A percentile compares a stretch with the other conserved stretches of the same genome.
Evolutionary conservation across 2,797 vertebrate genomes (phyloP).

Genomic region (Sarcoramphus papa): DNA sequence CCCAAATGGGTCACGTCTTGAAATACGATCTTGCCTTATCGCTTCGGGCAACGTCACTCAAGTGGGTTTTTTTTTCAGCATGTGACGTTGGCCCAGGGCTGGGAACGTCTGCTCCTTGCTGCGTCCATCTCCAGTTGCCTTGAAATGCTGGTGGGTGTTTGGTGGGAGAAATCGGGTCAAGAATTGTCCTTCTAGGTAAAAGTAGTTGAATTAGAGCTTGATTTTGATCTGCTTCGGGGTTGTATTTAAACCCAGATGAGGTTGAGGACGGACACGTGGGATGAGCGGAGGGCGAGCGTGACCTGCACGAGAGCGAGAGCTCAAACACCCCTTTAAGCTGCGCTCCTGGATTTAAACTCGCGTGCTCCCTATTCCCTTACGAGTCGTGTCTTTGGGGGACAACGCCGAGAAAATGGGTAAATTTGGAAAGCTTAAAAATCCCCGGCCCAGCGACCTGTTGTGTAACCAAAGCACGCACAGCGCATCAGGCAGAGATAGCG

Average conservation of each 20-base stretch:
- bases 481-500: not conserved
- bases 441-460: not conserved
- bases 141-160: too few relatives aligned
- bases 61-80: not conserved
- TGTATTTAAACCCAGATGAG: not conserved
- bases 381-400: not conserved
- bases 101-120: not conserved
- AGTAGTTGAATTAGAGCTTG: not conserved
- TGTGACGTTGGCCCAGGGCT: not conserved
- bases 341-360: not conserved
- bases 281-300: not conserved
- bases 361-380: not conserved
- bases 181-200: not conserved
- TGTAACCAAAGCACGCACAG: not conserved
- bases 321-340: not conserved
- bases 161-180: not conserved
- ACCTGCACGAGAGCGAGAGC: not conserved
- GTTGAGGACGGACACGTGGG: not conserved
- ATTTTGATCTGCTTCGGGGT: too few relatives aligned
- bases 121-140: not conserved
- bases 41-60: not conserved
- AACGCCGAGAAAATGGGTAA: not conserved
- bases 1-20: not conserved
- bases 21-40: not conserved
- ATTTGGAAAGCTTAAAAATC: not conserved